Conservation (phyloP, 2,797 vertebrate genomes). For the Lophotriccus pileatus region DNA sequence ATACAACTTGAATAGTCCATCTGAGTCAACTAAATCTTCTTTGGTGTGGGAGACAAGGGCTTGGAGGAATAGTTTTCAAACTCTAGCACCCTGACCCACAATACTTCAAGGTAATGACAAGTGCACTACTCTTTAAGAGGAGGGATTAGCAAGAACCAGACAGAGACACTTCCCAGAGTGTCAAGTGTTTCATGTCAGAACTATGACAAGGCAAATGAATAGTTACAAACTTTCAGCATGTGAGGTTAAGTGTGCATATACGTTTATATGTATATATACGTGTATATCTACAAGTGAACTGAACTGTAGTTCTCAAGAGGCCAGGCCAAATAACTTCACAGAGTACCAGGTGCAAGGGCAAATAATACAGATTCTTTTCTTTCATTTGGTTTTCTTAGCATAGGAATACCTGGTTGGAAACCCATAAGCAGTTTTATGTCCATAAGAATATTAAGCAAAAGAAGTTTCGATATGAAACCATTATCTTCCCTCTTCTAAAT, state of each 20-base stretch:
- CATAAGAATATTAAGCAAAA: constrained; percentile 67
- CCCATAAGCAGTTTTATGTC: constrained; percentile 58
- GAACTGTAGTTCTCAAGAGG: neutral
- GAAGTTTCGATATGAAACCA: constrained; percentile 73
- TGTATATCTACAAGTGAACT: neutral
- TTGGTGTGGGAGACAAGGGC: rapidly evolving
- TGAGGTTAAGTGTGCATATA: neutral
- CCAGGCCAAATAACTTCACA: neutral
- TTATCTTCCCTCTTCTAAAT: constrained; percentile 75
- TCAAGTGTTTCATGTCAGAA: neutral
- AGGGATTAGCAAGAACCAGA: neutral
- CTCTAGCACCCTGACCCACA: neutral
- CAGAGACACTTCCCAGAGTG: neutral
- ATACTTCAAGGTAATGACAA: neutral
- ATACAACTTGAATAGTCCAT: neutral
- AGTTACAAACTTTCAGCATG: neutral
- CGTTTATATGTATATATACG: neutral
- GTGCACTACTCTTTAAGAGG: neutral
- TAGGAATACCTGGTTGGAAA: constrained; percentile 60
- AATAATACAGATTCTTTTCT: neutral
- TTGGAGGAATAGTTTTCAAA: neutral
- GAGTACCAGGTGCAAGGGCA: constrained; percentile 32
- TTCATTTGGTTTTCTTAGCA: neutral
- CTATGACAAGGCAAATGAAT: neutral
- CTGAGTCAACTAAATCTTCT: neutral